Conservation (phyloP, 92 coral and sea anemone species). For the Scolanthus callimorphus region DNA sequence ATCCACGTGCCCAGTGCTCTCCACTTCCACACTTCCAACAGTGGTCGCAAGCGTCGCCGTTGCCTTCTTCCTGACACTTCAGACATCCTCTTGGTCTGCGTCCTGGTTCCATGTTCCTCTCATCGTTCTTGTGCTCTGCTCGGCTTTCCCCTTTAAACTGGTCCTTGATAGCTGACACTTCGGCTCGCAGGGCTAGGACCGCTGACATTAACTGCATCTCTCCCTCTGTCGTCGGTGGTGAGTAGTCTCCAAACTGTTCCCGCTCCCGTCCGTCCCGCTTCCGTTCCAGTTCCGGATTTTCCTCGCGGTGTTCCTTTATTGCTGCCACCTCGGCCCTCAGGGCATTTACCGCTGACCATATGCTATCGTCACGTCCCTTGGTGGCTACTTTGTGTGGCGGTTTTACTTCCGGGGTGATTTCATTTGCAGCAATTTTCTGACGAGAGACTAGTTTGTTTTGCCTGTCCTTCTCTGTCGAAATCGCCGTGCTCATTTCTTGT, state of each 20-base stretch:
- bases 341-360: not conserved
- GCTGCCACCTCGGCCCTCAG: not conserved
- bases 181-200: not conserved
- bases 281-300: not conserved
- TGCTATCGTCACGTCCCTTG: not conserved
- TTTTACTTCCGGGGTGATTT: not conserved
- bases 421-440: not conserved
- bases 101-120: not conserved
- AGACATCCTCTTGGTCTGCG: not conserved
- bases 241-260: too few species aligned
- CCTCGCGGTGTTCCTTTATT: not conserved
- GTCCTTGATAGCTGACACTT: not conserved
- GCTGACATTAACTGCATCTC: not conserved
- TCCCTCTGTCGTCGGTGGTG: not conserved
- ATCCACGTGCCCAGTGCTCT: not conserved
- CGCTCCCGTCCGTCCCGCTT: constrained; percentile 2
- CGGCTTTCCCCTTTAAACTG: not conserved
- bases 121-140: not conserved
- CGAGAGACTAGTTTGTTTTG: constrained; percentile 29
- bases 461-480: constrained; percentile 60
- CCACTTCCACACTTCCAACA: constrained; percentile 1
- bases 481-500: constrained; percentile 40
- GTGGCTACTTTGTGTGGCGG: not conserved
- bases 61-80: not conserved
- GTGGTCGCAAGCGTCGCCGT: not conserved